Evolutionary conservation across 1,140 invertebrate genomes (phyloP), one percentile per base, ranked within the genome.

Genomic region (Yoshiicerus persimilis): DNA sequence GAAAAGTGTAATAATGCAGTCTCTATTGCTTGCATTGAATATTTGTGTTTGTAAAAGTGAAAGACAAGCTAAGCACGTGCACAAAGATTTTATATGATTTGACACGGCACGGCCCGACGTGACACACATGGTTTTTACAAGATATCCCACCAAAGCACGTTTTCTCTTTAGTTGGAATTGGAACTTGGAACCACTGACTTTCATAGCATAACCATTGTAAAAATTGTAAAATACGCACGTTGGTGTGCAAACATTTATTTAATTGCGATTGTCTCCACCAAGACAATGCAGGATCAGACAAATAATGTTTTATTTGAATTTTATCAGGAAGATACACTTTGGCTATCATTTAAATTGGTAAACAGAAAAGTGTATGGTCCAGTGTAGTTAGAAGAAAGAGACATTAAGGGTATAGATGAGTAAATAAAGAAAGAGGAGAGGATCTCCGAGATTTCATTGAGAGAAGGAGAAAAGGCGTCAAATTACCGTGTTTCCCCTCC

Each of bases 401-500:
- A 56, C 13, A 20, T 47, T 16, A 47, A 1, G 9, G 16, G 8
- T 4, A 20, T 13, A 47, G 9, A 1, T 3, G 1, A 47, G 47
- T 16, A 56, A 56, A 83, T 20, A 84, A 27, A 84, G 39, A 38
- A 13, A n/a, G 27, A 62, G 9, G 16, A 38, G 62, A 86, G 20
- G n/a, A 39, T 75, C n/a, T 80, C 23, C 23, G 25, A 25, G 84
- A 70, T 25, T 77, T 47, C 70, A 87, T 32, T 80, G 75, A 83
- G 39, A 38, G n/a, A 47, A 84, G 16, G 13, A 38, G 30, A 75
- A 1, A 62, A 87, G 41, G 86, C 70, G 62, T 88, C 84, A 88
- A 88, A 88, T 88, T 85, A 88, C 87, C 87, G 87, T 88, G 83
- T 85, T 88, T 88, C 87, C 87, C 64, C 32, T 66, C 34, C 36